Evolutionary conservation across 2,797 vertebrate genomes (phyloP), one percentile per base, ranked within the genome.

Genomic region (Luscinia luscinia): DNA sequence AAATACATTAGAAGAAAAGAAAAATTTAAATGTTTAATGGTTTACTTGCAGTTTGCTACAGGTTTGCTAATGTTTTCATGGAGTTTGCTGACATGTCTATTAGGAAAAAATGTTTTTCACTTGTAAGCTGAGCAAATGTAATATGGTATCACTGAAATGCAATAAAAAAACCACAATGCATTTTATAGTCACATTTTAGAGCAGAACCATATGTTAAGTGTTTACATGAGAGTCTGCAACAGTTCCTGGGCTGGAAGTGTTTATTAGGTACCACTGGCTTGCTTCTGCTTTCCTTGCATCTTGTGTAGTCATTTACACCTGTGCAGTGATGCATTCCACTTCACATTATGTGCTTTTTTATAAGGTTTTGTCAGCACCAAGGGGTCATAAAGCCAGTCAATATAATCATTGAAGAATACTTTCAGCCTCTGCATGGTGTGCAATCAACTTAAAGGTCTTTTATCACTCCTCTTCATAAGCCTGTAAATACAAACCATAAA

Each of bases 251-350:
- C 38, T 94, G 64, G 40, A 89, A 84, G 75, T 77, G 78, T 90
- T 94, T 95, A 95, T 94, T 90, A 83, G 81, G 81, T 80, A 87
- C 72, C 75, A 85, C 61, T 77, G 81, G 52, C 14, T 90, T 78
- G 48, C 89, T 90, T 89, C 57, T 89, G 59, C 74, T 93, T 83
- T 94, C 75, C 32, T 95, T 95, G 93, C 75, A 75, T 95, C 78
- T 94, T 85, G 72, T 80, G 89, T 46, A 95, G 96, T 51, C 84
- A 93, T 90, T 95, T 90, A 89, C 86, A 96, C 90, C 93, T 94
- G 89, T 80, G 49, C 84, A 94, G 62, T 75, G 61, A 87, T 89
- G 81, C 74, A 77, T 95, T 95, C 76, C 57, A 79, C 67, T 95
- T 93, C 68, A 90, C 12, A 61, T 92, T 93, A 94, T 70, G 45